Conservation (phyloP, 2,888 invertebrate genomes). For the Germaria angustata region DNA sequence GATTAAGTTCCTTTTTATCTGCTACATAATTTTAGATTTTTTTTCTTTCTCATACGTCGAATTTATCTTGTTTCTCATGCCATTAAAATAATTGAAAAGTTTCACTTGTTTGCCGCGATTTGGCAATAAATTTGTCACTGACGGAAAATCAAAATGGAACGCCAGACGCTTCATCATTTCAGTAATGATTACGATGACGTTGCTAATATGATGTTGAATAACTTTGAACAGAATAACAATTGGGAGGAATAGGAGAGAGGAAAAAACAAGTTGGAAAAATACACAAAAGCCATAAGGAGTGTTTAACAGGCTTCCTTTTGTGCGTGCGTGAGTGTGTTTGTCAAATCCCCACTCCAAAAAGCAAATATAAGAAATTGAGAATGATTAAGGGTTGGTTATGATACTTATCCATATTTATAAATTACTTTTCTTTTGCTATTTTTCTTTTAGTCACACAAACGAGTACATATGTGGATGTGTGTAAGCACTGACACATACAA, state of each 20-base stretch:
- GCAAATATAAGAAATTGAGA: conserved; percentile 1
- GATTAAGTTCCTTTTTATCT: conserved; percentile 52
- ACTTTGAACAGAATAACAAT: conserved; percentile 33
- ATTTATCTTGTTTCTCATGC: conserved; percentile 33
- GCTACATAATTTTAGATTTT: conserved; percentile 5
- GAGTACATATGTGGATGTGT: conserved; percentile 33
- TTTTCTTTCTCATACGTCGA: conserved; percentile 18
- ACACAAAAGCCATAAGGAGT: conserved; percentile 59
- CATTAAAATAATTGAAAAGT: conserved; percentile 67
- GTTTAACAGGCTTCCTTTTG: conserved; percentile 29
- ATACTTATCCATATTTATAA: conserved; percentile 53
- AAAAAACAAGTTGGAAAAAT: background rate
- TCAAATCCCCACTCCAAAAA: conserved; percentile 1
- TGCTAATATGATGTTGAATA: conserved; percentile 73
- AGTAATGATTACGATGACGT: conserved; percentile 75
- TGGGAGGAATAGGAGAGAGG: background rate
- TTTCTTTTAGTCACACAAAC: too few relatives aligned
- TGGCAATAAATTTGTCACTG: conserved; percentile 74
- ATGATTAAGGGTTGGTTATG: conserved; percentile 60
- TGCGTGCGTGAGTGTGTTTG: background rate
- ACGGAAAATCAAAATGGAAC: conserved; percentile 63
- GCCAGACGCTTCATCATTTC: conserved; percentile 63
- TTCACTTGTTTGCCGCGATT: conserved; percentile 55
- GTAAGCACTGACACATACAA: background rate
- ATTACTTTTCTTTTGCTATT: conserved; percentile 33